Evolutionary conservation across 2,797 vertebrate genomes (phyloP).

Genomic region (Poeciliopsis paucimaculata): DNA sequence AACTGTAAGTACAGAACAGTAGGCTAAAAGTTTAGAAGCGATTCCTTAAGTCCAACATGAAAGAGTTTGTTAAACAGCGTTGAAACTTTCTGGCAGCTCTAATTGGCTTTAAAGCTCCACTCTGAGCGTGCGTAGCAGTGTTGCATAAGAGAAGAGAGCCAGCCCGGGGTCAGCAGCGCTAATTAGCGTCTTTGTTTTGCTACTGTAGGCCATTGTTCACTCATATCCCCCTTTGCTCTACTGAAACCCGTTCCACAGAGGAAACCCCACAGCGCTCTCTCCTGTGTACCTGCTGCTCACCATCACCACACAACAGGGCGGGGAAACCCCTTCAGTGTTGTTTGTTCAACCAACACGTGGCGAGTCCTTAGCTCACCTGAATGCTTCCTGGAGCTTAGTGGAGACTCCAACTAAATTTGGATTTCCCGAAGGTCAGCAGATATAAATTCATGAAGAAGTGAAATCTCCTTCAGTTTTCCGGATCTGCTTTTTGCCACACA

Average conservation of each 20-base stretch:
- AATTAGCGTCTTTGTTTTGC: constrained; percentile 58
- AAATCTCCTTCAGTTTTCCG: background rate
- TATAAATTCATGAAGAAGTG: background rate
- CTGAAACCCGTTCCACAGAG: constrained; percentile 36
- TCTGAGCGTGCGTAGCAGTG: constrained; percentile 12
- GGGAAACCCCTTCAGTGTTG: constrained; percentile 34
- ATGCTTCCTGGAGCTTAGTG: constrained; percentile 46
- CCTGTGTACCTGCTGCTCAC: constrained; percentile 47
- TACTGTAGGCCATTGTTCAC: constrained; percentile 22
- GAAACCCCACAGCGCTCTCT: constrained; percentile 39
- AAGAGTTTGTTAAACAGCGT: constrained; percentile 15
- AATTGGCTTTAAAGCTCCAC: constrained; percentile 37
- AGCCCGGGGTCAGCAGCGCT: constrained; percentile 29
- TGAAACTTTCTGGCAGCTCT: constrained; percentile 34
- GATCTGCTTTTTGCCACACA: background rate
- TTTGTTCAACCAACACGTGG: constrained; percentile 26
- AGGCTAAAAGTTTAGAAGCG: constrained; percentile 10
- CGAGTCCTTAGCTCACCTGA: constrained; percentile 19
- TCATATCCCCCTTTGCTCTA: constrained; percentile 30
- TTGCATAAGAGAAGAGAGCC: constrained; percentile 33
- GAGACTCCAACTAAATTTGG: background rate
- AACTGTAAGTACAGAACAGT: background rate
- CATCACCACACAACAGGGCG: constrained; percentile 39
- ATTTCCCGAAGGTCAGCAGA: background rate
- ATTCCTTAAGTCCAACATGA: constrained; percentile 16